Evolutionary conservation across 2,113 vertebrate species (phyloP), one percentile per base, ranked within the genome.

Genomic region (Rhea americana): DNA sequence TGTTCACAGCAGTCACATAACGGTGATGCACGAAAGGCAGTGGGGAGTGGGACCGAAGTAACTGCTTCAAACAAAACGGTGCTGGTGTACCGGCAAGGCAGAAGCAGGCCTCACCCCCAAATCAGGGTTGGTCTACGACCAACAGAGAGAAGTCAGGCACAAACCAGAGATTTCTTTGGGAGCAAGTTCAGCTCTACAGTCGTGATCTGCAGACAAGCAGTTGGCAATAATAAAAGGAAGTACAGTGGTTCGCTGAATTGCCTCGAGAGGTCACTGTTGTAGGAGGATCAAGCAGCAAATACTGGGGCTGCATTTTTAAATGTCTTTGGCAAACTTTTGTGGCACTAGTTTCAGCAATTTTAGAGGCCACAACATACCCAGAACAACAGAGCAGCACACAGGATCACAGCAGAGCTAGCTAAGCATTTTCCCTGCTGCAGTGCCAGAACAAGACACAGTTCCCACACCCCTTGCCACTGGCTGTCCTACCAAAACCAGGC

Each of bases 361-460:
- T 2, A 35, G 32, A 47, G 22, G 37, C 65, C 39, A 45, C 51
- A 62, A 30, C 20, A 10, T 8, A 56, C 26, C 17, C 43, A 10
- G 24, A 15, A 35, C 43, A 13, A 43, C 3, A 12, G 9, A 70
- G 37, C 32, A 25, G 19, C 22, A 6, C 14, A 35, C 3, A 17
- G 66, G 32, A 37, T 8, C 12, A 7, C 32, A 26, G 12, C 30
- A 11, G 53, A 28, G 45, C 45, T 11, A 7, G 53, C 53, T 53
- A 13, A 47, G 45, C 53, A 5, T n/a, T 26, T 7, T 48, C 22
- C 51, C 20, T 2, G 2, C 72, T 6, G 2, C 3, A 39, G 43
- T 7, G 32, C 30, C 17, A 11, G 45, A 8, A 13, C 1, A 0
- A 59, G 63, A 25, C 2, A 1, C 37, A 43, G 6, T 48, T 37